Evolutionary conservation across 2,888 invertebrate genomes (phyloP), one percentile per base, ranked within the genome.

Genomic region (Pogonocherus hispidulus): DNA sequence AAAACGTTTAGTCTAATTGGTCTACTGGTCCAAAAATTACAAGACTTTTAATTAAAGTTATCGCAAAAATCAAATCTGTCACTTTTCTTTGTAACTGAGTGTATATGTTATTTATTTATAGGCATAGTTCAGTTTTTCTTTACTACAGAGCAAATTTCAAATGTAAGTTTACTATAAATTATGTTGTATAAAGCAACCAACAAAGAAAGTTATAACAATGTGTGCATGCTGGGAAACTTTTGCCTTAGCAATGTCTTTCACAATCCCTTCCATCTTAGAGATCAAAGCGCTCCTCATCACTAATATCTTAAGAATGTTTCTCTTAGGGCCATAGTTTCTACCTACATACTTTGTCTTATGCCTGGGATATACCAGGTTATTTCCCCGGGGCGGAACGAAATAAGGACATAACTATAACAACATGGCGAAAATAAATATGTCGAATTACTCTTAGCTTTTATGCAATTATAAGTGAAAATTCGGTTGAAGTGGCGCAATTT

Each of bases 131-230:
- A 3, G 19, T 20, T 18, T 47, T 47, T 19, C 19, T 5, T 19
- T 47, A n/a, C 16, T 41, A 5, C 9, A 4, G 5, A 41, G 41
- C 4, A 41, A 14, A 41, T 41, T 41, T 14, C 41, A 16, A 14
- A 2, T 41, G n/a, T 41, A 41, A 11, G 5, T 41, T 14, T 41
- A n/a, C 41, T 41, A 14, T 14, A n/a, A 27, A 27, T n/a, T 23
- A 23, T 11, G 52, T 52, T 8, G n/a, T n/a, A 47, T 14, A 54
- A 27, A 35, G 4, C 41, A 14, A 41, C 4, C 51, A 5, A 51
- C 60, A 51, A 49, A 27, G 60, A 49, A 60, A 60, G 23, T 62
- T 62, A 32, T 20, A 9, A 51, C 51, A 62, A 20, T 51, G 60
- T n/a, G 18, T 16, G 32, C 49, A 62, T 37, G 35, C 60, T 62